Evolutionary conservation across 2,113 vertebrate species (phyloP).

Genomic region (Pluvialis apricaria): DNA sequence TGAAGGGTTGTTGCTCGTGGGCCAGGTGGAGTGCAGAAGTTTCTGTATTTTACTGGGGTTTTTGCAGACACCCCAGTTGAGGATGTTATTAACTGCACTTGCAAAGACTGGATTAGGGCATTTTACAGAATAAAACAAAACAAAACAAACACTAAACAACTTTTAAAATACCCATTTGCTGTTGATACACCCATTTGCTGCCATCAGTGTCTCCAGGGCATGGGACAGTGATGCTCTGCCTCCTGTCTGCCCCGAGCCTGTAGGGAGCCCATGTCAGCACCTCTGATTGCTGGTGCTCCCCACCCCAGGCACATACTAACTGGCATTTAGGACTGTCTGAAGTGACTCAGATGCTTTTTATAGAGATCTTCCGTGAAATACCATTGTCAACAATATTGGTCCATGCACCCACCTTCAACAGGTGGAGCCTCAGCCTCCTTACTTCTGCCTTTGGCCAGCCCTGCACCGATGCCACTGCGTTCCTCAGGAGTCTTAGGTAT

Average conservation of each 20-base stretch:
- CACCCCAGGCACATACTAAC: neutral
- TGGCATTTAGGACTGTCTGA: neutral
- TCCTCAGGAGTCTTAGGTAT: neutral
- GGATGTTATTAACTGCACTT: neutral
- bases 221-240: fast-evolving
- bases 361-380: neutral
- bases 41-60: neutral
- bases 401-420: neutral
- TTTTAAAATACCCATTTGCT: neutral
- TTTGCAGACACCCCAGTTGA: neutral
- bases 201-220: neutral
- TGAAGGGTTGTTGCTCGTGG: neutral
- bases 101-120: neutral
- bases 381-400: neutral
- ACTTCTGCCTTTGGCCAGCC: neutral
- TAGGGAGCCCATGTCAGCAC: neutral
- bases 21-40: neutral
- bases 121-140: neutral
- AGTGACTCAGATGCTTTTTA: neutral
- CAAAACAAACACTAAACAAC: neutral
- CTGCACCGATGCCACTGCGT: neutral
- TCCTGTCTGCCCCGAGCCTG: neutral
- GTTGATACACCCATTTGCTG: neutral
- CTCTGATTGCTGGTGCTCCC: neutral
- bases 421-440: neutral